These are phyloP conservation scores for Amazona finschi DNA, from an alignment of 2,797 vertebrate species.

Conservation along the genomic window DNA sequence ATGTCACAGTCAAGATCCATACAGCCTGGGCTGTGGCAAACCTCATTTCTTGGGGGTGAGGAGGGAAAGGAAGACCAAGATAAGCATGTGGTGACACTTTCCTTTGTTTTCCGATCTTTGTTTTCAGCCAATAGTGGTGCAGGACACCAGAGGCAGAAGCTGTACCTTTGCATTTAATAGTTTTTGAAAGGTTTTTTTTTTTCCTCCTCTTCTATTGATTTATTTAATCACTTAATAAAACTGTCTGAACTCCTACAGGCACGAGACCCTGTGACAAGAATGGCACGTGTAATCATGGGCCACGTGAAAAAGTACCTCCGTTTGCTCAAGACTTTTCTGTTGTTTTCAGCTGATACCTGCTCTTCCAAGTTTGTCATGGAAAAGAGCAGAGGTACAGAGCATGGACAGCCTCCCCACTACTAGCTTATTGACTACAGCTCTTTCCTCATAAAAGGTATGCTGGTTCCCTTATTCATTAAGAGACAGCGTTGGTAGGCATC, in stretches of 20 bases:
- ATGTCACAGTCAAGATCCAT: background rate
- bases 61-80: background rate
- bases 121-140: background rate
- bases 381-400: background rate
- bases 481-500: background rate
- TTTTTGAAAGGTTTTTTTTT: background rate
- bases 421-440: background rate
- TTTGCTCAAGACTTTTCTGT: background rate
- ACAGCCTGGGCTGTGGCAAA: background rate
- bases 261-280: background rate
- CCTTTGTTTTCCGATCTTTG: background rate
- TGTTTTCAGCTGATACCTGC: background rate
- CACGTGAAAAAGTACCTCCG: background rate
- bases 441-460: background rate
- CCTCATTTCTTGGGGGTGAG: background rate
- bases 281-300: background rate
- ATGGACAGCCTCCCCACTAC: background rate
- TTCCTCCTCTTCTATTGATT: background rate
- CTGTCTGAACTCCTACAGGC: background rate
- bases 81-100: background rate
- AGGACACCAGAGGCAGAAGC: background rate
- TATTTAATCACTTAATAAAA: background rate
- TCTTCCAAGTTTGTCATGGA: background rate
- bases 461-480: background rate
- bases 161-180: background rate